These are phyloP conservation scores for Dynastes grantii DNA, from an alignment of 2,888 invertebrate species.

Conservation along the genomic window DNA sequence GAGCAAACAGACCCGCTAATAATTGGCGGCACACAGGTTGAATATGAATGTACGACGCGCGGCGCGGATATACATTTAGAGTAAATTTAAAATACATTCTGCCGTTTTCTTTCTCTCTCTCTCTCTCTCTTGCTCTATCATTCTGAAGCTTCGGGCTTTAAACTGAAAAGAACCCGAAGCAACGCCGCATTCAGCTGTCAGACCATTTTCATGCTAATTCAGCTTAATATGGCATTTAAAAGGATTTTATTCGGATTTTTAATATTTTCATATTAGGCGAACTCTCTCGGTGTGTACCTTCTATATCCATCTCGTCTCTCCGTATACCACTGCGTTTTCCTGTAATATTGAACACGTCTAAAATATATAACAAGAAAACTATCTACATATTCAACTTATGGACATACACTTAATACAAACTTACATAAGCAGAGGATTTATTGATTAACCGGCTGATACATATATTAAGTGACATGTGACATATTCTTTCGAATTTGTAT, in stretches of 20 bases:
- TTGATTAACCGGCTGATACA: too few relatives aligned
- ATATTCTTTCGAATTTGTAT: too few relatives aligned
- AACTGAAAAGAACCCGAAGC: slow-evolving; percentile 59
- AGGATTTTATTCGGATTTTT: slow-evolving; percentile 68
- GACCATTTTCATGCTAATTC: slow-evolving; percentile 70
- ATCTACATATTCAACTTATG: too few relatives aligned
- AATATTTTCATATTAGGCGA: slow-evolving; percentile 69
- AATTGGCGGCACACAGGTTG: slow-evolving; percentile 66
- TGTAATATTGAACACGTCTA: slow-evolving; percentile 10
- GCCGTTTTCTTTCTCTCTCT: slow-evolving; percentile 39
- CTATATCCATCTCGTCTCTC: slow-evolving; percentile 18
- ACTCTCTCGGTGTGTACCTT: slow-evolving; percentile 21
- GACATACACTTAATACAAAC: too few relatives aligned
- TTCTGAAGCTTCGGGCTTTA: slow-evolving; percentile 34
- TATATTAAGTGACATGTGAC: too few relatives aligned
- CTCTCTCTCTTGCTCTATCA: slow-evolving; percentile 14
- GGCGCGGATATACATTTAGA: slow-evolving; percentile 39
- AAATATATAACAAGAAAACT: too few relatives aligned
- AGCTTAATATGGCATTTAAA: slow-evolving; percentile 69
- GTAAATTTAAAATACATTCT: slow-evolving; percentile 60
- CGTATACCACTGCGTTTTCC: not conserved
- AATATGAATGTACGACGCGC: slow-evolving; percentile 62
- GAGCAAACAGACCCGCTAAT: slow-evolving; percentile 69
- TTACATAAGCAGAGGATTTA: too few relatives aligned
- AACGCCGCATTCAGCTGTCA: slow-evolving; percentile 68